Evolutionary conservation across 2,888 invertebrate species (phyloP), one percentile per base, ranked within the genome.

Genomic region (Phaedon cochleariae): DNA sequence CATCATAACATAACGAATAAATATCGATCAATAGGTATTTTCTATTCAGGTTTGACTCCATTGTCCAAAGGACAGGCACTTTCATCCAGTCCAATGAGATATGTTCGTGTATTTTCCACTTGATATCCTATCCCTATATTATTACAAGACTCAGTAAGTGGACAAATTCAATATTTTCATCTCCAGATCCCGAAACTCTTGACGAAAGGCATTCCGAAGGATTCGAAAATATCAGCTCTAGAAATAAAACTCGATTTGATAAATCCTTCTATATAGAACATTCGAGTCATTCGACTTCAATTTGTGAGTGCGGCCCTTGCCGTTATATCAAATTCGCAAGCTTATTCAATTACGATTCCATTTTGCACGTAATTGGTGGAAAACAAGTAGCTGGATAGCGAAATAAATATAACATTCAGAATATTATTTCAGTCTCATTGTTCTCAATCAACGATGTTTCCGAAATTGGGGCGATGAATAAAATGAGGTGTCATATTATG

Each of bases 271-370:
- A 3, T 41, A 15, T 15, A 15, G 12, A n/a, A n/a, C n/a, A n/a
- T n/a, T n/a, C n/a, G n/a, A n/a, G n/a, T n/a, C 12, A 15, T 48
- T 59, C 60, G 59, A 64, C 54, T 59, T 60, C 64, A 60, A 59
- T 60, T 64, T 60, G 54, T 21, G 52, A 61, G 31, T 34, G 57
- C 61, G 54, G 58, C 49, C 49, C 49, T 54, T 26, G 54, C 61
- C 45, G 52, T 55, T 61, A 57, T 65, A 65, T 65, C 48, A 58
- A 58, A 57, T 61, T 55, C 55, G 45, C 55, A 17, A 37, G 53
- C 54, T 64, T 58, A 65, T 65, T 53, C 61, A 46, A 58, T 65
- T 58, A 57, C 57, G 34, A 52, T 1, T 31, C 22, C 21, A 61
- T 65, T 64, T 48, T 41, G 31, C 29, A 41, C 46, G 52, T 57